Evolutionary conservation across 2,113 vertebrate genomes (phyloP).

Genomic region (Conger conger): DNA sequence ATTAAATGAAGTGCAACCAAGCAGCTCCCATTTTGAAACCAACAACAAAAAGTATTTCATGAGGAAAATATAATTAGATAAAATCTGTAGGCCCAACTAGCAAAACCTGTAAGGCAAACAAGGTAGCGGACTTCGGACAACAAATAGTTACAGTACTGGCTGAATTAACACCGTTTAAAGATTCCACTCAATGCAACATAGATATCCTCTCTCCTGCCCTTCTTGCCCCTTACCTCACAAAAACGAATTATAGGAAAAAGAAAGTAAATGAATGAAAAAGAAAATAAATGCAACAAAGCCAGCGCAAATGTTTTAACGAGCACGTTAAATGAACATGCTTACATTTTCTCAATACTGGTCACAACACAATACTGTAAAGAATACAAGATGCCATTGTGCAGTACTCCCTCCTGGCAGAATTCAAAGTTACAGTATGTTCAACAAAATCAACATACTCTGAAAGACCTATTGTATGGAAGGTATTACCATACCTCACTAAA

Average conservation of each 20-base stretch:
- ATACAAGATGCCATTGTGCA: not conserved
- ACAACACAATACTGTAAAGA: not conserved
- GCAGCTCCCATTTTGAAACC: not conserved
- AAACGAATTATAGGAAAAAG: not conserved
- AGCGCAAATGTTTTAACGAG: not conserved
- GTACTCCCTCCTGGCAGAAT: not conserved
- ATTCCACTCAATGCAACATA: not conserved
- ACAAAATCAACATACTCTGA: not conserved
- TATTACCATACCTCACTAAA: not conserved
- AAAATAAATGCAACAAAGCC: not conserved
- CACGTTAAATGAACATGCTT: not conserved
- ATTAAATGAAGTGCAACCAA: not conserved
- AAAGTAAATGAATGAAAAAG: slow-evolving; percentile 7
- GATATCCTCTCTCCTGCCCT: not conserved
- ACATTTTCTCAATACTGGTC: not conserved
- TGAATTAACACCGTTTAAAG: not conserved
- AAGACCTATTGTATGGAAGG: not conserved
- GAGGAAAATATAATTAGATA: not conserved
- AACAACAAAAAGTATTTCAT: not conserved
- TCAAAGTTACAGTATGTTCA: not conserved
- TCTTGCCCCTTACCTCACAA: not conserved
- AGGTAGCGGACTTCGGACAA: not conserved
- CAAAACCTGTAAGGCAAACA: not conserved
- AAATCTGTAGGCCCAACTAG: not conserved
- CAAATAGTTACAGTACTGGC: not conserved